phyloP scores from a whole-genome alignment of 2,113 vertebrate genomes.

The Sceloporus tristichus region DNA sequence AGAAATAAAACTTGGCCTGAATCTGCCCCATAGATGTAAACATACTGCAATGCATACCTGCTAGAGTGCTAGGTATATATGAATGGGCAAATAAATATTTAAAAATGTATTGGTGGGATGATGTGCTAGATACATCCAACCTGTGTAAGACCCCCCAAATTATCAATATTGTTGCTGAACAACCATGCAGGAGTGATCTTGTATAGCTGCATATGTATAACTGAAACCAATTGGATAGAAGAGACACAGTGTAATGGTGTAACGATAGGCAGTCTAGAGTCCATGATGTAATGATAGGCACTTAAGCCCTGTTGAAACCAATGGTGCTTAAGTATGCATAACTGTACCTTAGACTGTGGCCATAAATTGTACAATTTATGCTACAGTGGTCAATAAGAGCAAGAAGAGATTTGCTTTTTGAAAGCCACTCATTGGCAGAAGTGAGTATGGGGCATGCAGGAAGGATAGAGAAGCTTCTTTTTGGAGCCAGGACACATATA shows the following conservation, averaged over 20 bases:
- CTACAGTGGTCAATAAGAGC: not conserved
- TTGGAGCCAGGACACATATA: not conserved
- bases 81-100: not conserved
- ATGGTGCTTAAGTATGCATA: constrained; percentile 16
- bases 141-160: not conserved
- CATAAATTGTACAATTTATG: constrained; percentile 28
- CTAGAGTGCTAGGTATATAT: not conserved
- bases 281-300: not conserved
- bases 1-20: constrained; percentile 23
- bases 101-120: not conserved
- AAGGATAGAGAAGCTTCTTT: not conserved
- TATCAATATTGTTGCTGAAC: not conserved
- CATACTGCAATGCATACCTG: not conserved
- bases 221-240: not conserved
- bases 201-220: not conserved
- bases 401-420: constrained; percentile 3
- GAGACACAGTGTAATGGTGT: not conserved
- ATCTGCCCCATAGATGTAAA: not conserved
- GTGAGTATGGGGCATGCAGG: not conserved
- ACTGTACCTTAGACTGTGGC: not conserved
- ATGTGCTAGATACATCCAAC: not conserved
- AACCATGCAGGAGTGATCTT: not conserved
- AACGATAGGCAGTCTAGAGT: not conserved
- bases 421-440: not conserved
- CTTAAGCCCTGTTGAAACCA: not conserved